phyloP scores from a whole-genome alignment of 2,113 vertebrate species.

The Macaca mulatta region DNA sequence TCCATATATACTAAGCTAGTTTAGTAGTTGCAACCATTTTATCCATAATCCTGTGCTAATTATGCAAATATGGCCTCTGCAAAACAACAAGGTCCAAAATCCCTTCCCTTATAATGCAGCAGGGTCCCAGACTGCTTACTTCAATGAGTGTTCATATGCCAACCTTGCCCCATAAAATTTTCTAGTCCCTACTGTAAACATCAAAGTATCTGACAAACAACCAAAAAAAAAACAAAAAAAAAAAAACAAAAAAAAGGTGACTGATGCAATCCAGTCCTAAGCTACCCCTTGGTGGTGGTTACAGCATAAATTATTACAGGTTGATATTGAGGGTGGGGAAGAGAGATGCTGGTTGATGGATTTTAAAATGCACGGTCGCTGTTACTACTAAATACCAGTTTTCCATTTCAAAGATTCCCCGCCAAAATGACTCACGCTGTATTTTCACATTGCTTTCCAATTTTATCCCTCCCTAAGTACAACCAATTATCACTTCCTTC shows the following conservation, averaged over 20 bases:
- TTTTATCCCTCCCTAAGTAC: constrained; percentile 14
- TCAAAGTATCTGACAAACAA: constrained; percentile 17
- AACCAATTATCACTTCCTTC: neutral
- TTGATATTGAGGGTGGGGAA: neutral
- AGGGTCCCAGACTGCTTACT: neutral
- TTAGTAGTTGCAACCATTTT: neutral
- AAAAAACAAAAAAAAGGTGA: neutral
- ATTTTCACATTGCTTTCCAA: constrained; percentile 39
- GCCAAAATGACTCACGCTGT: neutral
- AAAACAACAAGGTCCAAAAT: constrained; percentile 42
- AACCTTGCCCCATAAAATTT: neutral
- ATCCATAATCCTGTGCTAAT: neutral
- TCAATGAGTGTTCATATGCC: neutral
- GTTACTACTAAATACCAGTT: neutral
- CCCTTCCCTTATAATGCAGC: constrained; percentile 28
- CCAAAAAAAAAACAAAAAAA: neutral
- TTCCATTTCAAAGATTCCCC: neutral
- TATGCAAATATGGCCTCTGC: neutral
- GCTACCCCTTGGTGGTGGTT: neutral
- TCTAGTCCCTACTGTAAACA: neutral
- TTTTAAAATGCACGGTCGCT: constrained; percentile 9
- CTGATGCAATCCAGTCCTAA: neutral
- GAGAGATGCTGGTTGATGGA: neutral
- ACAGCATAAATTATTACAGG: neutral
- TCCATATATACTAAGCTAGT: neutral